These are phyloP conservation scores for Pterois miles DNA, from an alignment of 2,797 vertebrate genomes.

Conservation along the genomic window DNA sequence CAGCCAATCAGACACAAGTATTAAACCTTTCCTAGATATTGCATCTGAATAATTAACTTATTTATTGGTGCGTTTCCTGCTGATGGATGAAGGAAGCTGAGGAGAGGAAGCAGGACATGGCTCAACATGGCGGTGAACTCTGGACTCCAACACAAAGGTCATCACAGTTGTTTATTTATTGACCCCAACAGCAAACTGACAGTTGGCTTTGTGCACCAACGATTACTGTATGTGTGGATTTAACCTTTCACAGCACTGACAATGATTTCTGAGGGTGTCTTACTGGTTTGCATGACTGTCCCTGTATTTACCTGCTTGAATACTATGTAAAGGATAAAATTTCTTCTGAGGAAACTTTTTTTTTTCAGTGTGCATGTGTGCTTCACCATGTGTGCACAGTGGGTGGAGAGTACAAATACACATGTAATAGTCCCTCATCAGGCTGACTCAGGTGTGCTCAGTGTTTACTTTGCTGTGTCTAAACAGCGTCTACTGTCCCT, in stretches of 20 bases:
- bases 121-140: not conserved
- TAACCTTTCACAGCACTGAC: not conserved
- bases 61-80: constrained; percentile 1
- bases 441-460: not conserved
- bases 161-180: not conserved
- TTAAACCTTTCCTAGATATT: not conserved
- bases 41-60: not conserved
- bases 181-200: constrained; percentile 1
- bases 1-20: not conserved
- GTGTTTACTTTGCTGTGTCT: constrained; percentile 5
- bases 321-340: not conserved
- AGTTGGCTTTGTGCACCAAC: constrained; percentile 2
- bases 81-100: constrained; percentile 14
- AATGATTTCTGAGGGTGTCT: too few relatives aligned
- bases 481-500: not conserved
- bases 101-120: constrained; percentile 45
- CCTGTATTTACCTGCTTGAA: too few relatives aligned
- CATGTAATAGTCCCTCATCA: not conserved
- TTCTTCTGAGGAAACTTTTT: not conserved
- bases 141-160: constrained; percentile 22
- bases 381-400: not conserved
- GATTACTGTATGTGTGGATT: not conserved
- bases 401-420: not conserved
- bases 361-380: not conserved
- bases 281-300: too few relatives aligned